These are phyloP conservation scores for Adelges cooleyi DNA, from an alignment of 1,140 invertebrate genomes.

Conservation along the genomic window DNA sequence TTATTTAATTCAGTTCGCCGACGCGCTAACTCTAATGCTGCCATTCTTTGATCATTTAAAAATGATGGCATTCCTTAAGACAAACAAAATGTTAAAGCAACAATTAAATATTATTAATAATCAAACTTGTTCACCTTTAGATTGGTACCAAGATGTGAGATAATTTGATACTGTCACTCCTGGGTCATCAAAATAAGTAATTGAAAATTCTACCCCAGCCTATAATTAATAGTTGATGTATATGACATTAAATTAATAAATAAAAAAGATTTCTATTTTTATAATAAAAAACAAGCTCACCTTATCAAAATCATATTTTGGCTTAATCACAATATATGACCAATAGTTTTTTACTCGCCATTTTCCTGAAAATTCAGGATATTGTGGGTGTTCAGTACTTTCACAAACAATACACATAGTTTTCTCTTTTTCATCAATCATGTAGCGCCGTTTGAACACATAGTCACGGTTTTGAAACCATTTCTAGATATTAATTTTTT, in stretches of 20 bases:
- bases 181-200: conserved; percentile 81
- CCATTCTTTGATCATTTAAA: conserved; percentile 28
- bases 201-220: conserved; percentile 64
- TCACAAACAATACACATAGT: conserved; percentile 43
- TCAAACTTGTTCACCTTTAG: conserved; percentile 28
- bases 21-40: conserved; percentile 29
- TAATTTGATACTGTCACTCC: conserved; percentile 39
- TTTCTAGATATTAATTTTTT: conserved; percentile 52
- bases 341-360: conserved; percentile 62
- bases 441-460: conserved; percentile 64
- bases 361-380: conserved; percentile 37
- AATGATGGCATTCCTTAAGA: conserved; percentile 31
- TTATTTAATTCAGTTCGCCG: conserved; percentile 3
- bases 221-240: conserved; percentile 33
- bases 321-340: conserved; percentile 76
- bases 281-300: conserved; percentile 36
- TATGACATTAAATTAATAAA: conserved; percentile 2
- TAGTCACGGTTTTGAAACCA: conserved; percentile 79
- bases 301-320: conserved; percentile 48
- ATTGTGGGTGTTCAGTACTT: conserved; percentile 38
- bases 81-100: background rate
- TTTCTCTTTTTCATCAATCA: conserved; percentile 43
- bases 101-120: background rate
- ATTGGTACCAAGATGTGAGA: conserved; percentile 31
- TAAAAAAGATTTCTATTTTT: no score